phyloP scores from a whole-genome alignment of 2,888 invertebrate genomes.

The Drosophila ustulata region DNA sequence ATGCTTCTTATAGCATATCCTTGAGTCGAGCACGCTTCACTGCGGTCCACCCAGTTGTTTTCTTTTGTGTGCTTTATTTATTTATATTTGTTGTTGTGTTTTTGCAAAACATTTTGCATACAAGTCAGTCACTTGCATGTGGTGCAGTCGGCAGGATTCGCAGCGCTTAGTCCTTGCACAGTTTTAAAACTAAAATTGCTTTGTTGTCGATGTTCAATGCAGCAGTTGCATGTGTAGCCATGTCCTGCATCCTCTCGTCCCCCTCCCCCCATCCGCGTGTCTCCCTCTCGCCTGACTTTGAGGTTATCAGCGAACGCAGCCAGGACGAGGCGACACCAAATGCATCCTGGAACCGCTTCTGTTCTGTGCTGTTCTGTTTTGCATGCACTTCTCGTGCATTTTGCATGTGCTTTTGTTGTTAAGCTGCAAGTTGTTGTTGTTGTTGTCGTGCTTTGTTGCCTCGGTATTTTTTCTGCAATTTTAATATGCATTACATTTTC shows the following conservation, averaged over 20 bases:
- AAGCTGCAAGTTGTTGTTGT: constrained; percentile 8
- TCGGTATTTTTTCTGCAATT: constrained; percentile 24
- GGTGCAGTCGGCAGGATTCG: constrained; percentile 50
- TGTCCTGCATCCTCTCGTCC: constrained; percentile 17
- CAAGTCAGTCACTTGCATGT: constrained; percentile 73
- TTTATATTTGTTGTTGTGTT: constrained; percentile 29
- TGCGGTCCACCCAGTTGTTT: background rate
- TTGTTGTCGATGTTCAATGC: constrained; percentile 81
- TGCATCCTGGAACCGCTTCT: constrained; percentile 56
- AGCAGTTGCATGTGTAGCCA: constrained; percentile 59
- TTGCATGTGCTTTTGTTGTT: constrained; percentile 58
- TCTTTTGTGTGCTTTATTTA: constrained; percentile 7
- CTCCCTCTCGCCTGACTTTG: constrained; percentile 59
- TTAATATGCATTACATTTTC: constrained; percentile 62
- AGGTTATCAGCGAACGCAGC: constrained; percentile 68
- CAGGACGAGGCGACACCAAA: constrained; percentile 40
- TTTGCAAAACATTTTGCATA: constrained; percentile 75
- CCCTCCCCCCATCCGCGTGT: background rate
- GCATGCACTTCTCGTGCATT: constrained; percentile 76
- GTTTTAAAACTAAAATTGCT: constrained; percentile 79
- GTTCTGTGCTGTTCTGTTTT: constrained; percentile 39
- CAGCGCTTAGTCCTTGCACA: constrained; percentile 69
- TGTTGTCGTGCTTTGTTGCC: constrained; percentile 27
- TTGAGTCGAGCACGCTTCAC: background rate
- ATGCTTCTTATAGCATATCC: background rate